Evolutionary conservation across 2,113 vertebrate species (phyloP), one percentile per base, ranked within the genome.

Genomic region (Coptodon bakossiorum): DNA sequence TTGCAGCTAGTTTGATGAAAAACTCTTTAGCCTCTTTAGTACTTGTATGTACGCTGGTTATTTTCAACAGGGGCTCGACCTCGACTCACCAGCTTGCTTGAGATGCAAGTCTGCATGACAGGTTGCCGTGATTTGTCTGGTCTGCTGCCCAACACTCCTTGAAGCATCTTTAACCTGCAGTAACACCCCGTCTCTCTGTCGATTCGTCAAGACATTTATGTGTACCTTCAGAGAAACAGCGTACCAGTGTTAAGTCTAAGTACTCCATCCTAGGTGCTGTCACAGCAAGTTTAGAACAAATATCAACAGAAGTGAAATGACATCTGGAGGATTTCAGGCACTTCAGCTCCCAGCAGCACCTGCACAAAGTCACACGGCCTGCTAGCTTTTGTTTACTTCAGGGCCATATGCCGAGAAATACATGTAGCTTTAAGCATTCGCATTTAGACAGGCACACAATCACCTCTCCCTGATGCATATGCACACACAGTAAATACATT

Each of bases 321-420:
- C 88, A 86, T 82, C 86, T 82, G 88, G 84, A 81, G 9, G 57
- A 48, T 88, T 84, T 61, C 31, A 81, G 76, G 40, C 71, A 66
- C 87, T 83, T 38, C 68, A 54, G 61, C 50, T 6, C 24, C 19
- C 52, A 93, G 68, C 76, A 45, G 85, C 78, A 91, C 83, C 92
- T 90, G 90, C 82, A 31, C 80, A 48, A 87, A 59, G 86, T 84
- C 90, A 87, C 52, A 84, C 57, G 53, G 76, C 52, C 80, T 19
- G 45, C 82, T 80, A 31, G 85, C 68, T 90, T 92, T 80, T 89
- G 86, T 89, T 91, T 90, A 89, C 91, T 61, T 57, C 81, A 31
- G 29, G 9, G 11, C 80, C 84, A 83, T 89, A 53, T 90, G 91
- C 38, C 5, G 24, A 52, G 40, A 81, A 36, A 17, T 10, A 19